Evolutionary conservation across 2,797 vertebrate species (phyloP).

Genomic region (Linurgus olivaceus): DNA sequence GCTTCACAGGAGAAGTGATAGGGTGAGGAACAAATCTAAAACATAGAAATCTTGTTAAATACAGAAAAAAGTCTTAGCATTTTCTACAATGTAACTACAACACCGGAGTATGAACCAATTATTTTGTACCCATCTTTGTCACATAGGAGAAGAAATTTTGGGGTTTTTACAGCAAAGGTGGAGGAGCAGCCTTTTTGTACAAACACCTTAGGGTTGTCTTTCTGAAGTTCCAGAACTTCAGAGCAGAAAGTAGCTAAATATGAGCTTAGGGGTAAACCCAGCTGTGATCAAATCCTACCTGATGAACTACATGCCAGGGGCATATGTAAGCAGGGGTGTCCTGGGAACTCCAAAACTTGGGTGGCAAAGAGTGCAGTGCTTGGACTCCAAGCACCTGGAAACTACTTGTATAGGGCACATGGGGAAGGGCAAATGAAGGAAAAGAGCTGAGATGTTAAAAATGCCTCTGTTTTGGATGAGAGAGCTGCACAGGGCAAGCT

Average conservation of each 20-base stretch:
- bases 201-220: background rate
- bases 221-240: background rate
- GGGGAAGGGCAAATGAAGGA: background rate
- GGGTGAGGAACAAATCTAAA: background rate
- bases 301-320: background rate
- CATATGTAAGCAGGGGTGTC: background rate
- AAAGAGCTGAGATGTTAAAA: background rate
- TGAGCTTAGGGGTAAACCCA: background rate
- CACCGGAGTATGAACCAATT: background rate
- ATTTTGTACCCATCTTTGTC: background rate
- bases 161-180: background rate
- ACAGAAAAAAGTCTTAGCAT: background rate
- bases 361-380: background rate
- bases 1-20: background rate
- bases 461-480: background rate
- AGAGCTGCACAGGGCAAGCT: background rate
- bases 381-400: background rate
- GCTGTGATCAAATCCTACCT: background rate
- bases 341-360: background rate
- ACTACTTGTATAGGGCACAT: accelerated
- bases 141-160: background rate
- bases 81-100: background rate
- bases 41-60: background rate
- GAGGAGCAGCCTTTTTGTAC: background rate
- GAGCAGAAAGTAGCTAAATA: background rate